Evolutionary conservation across 2,888 invertebrate genomes (phyloP).

Genomic region (Tortricodes alternella): DNA sequence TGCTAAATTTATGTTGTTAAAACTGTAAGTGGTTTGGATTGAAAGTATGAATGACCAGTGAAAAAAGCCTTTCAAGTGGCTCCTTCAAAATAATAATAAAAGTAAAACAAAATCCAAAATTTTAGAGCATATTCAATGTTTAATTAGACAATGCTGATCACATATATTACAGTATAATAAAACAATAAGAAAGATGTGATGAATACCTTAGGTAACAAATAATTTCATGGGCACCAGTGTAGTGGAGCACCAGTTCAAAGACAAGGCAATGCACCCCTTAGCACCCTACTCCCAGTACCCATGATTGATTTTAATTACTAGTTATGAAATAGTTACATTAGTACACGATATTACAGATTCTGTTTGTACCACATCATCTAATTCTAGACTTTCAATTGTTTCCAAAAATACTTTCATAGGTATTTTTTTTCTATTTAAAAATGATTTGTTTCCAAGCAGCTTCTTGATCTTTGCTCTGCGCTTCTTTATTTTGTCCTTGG

Average conservation of each 20-base stretch:
- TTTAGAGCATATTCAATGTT: background rate
- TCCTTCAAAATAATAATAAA: background rate
- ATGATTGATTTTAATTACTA: slow-evolving; percentile 32
- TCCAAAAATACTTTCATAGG: slow-evolving; percentile 82
- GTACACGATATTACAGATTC: slow-evolving; percentile 49
- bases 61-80: too few species aligned
- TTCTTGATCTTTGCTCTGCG: slow-evolving; percentile 83
- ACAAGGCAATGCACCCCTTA: too few species aligned
- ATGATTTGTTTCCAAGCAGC: slow-evolving; percentile 76
- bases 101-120: background rate
- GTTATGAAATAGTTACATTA: slow-evolving; percentile 38
- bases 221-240: too few species aligned
- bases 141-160: slow-evolving; percentile 5
- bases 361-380: slow-evolving; percentile 66
- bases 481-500: slow-evolving; percentile 82
- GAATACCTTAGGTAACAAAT: slow-evolving; percentile 49
- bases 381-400: slow-evolving; percentile 77
- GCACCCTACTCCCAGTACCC: too few species aligned
- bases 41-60: too few species aligned
- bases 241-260: too few species aligned
- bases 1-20: too few species aligned
- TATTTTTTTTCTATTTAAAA: slow-evolving; percentile 75
- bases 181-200: slow-evolving; percentile 24
- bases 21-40: too few species aligned
- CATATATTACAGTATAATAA: slow-evolving; percentile 1